A percentile compares a stretch with the other conserved stretches of the same genome.
phyloP scores from a whole-genome alignment of 2,797 vertebrate genomes.

The Muraenolepis orangiensis region DNA sequence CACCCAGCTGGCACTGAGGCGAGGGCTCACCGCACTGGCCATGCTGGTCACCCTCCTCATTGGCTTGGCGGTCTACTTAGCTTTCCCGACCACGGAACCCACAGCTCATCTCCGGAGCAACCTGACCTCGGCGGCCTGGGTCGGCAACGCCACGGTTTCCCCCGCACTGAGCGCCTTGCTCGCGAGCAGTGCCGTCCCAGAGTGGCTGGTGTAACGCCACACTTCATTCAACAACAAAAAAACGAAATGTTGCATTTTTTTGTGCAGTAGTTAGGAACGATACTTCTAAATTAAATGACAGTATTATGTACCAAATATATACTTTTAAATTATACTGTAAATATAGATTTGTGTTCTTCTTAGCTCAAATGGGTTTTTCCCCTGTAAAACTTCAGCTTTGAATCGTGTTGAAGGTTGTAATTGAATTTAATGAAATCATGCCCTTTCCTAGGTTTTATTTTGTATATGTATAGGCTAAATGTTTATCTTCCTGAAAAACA shows the following conservation, averaged over 20 bases:
- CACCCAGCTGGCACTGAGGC: constrained; percentile 69
- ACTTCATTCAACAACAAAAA: background rate
- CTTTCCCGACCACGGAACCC: constrained; percentile 55
- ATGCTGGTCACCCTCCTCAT: constrained; percentile 51
- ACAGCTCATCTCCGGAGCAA: constrained; percentile 34
- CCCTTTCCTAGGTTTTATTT: background rate
- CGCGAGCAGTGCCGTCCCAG: background rate
- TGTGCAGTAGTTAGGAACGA: background rate
- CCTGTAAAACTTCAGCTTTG: background rate
- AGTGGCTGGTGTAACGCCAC: background rate
- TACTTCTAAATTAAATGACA: background rate
- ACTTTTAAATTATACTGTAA: background rate
- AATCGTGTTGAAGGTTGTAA: background rate
- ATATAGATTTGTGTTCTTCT: background rate
- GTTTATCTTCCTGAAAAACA: background rate
- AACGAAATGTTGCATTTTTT: background rate
- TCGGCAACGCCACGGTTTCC: constrained; percentile 39
- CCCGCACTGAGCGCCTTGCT: background rate
- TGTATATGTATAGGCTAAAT: background rate
- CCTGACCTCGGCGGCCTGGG: constrained; percentile 50
- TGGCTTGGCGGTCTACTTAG: constrained; percentile 71
- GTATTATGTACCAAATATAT: background rate
- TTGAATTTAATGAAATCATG: background rate
- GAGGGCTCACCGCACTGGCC: constrained; percentile 53
- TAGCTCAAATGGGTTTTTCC: background rate